Evolutionary conservation across 2,888 invertebrate genomes (phyloP).

Genomic region (Dasypogon diadema): DNA sequence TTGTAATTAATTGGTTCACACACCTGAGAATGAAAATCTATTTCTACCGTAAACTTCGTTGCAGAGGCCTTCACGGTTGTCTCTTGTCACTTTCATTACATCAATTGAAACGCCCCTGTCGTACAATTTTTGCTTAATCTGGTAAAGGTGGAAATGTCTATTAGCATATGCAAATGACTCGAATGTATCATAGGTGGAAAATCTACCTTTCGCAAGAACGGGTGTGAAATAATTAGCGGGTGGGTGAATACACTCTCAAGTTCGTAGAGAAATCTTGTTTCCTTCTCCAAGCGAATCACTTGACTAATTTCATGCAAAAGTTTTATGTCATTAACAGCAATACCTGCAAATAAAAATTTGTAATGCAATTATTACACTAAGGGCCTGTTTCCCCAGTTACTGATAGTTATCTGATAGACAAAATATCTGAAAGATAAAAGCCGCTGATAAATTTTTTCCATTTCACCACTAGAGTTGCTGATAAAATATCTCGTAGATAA

Average conservation of each 20-base stretch:
- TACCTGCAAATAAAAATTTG: slow-evolving; percentile 66
- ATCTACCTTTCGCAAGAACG: slow-evolving; percentile 57
- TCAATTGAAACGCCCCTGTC: slow-evolving; percentile 52
- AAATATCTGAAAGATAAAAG: no score
- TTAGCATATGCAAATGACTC: neutral
- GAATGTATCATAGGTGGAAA: no score
- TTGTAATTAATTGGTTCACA: neutral
- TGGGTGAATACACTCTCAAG: slow-evolving; percentile 58
- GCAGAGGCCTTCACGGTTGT: slow-evolving; percentile 52
- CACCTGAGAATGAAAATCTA: neutral
- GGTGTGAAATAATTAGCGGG: slow-evolving; percentile 54
- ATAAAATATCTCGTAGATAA: no score
- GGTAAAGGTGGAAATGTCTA: neutral
- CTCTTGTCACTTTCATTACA: slow-evolving; percentile 51
- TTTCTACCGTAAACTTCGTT: slow-evolving; percentile 53
- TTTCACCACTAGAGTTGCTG: no score
- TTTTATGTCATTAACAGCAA: slow-evolving; percentile 71
- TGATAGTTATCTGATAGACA: no score
- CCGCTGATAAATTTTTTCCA: no score
- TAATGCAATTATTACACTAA: no score
- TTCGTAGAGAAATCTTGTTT: slow-evolving; percentile 58
- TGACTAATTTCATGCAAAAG: slow-evolving; percentile 61
- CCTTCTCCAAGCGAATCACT: slow-evolving; percentile 59
- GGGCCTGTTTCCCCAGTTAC: no score
- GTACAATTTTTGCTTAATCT: slow-evolving; percentile 54